Base-by-base conservation (phyloP, 2,113 vertebrate species). In the Lycaon pictus region DNA sequence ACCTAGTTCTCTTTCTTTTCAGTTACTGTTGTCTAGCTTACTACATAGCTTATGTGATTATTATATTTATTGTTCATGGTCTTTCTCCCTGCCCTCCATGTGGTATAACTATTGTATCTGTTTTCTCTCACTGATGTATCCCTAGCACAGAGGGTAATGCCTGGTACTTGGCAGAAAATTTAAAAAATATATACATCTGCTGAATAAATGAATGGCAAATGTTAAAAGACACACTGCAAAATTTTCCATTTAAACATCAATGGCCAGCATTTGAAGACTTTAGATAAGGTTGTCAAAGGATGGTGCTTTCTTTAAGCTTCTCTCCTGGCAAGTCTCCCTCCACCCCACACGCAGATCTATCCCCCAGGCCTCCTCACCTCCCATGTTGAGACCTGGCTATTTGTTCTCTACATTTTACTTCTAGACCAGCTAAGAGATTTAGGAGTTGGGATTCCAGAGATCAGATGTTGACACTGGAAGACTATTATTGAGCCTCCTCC, bases 151-250 rank as follows among this genome's bases (percentile, higher is more conserved):
- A 83, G 48, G 83, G 58, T 51, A 51, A 22, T 67, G 53, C 32
- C 51, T 71, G 20, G 29, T 67, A 84, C 2, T 20, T 17, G 1
- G n/a, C 16, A 8, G 67, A 8, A 69, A 69, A 69, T 35, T 69
- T 3, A 1, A 15, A 72, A 74, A 48, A 77, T 51, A 48, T 10
- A 35, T 20, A 69, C 17, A 11, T 48, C 22, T 55, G 23, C 19
- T 96, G 48, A 92, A 86, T 71, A 48, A 62, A 90, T 86, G 48
- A 60, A 83, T 5, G 13, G 25, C 69, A 71, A 85, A 43, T 87
- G 11, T 35, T 95, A 19, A 43, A 90, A 93, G 72, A 96, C 69
- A 32, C 77, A 91, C 29, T 80, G 17, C 19, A 76, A 92, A 95
- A 74, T 56, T 80, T 5, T 72, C 65, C n/a, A 53, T 13, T 84